Base-by-base conservation (phyloP, 2,888 invertebrate genomes). In the Octonoba sinensis region DNA sequence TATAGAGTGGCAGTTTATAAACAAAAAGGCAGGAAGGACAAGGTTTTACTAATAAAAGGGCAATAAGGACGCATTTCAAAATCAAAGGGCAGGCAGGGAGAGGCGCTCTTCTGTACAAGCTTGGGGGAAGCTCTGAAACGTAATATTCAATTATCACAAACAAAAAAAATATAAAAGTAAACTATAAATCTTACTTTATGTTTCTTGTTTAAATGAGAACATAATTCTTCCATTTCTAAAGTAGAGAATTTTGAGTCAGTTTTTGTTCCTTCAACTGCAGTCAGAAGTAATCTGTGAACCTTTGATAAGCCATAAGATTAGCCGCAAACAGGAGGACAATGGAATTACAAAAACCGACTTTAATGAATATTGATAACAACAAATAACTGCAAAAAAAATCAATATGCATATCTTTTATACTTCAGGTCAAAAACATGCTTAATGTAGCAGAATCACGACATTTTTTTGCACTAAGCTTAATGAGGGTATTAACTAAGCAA, bases 201-300 rank as follows among this genome's bases (percentile, higher is more conserved):
- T 83, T 87, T 87, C 27, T 84, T 85, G 83, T 88, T 88, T 74
- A 88, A 88, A 77, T 88, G 88, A 18, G 86, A 84, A 76, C 86
- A 85, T 8, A 88, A 60, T 60, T 87, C 86, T 74, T 87, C 84
- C 18, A 88, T 84, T 57, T 87, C 86, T 47, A 79, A 83, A 72
- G 86, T 87, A 49, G 85, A 85, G 20, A 86, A 85, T 13, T 87
- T 57, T n/a, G 79, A 64, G n/a, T 73, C 22, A 11, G 47, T 65
- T 47, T 83, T 71, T 49, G 73, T 59, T 44, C 77, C 66, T 13
- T 84, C 84, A 49, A 88, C 85, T 13, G 88, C 87, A 27, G 86
- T 86, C 78, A 88, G 82, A 65, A 89, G 83, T 59, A 87, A 86
- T 66, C 88, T 84, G 77, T 89, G 89, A 46, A 89, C 88, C 88